Base-by-base conservation (phyloP, 2,797 vertebrate species). In the Sphaeramia orbicularis region DNA sequence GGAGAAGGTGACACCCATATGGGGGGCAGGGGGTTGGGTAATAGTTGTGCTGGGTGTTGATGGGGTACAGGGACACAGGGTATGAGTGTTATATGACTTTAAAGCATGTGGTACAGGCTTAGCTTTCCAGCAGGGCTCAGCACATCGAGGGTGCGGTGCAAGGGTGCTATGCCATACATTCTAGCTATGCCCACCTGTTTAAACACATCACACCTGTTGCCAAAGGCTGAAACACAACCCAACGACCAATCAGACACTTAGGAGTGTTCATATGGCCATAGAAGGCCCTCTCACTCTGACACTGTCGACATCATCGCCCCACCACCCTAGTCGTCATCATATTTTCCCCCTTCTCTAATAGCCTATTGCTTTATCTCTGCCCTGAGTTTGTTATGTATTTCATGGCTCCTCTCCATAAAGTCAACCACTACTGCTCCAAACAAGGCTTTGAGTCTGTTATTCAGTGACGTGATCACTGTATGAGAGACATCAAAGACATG, bases 111-210 rank as follows among this genome's bases (percentile, higher is more conserved):
- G 84, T 80, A 74, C 70, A 67, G 84, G 88, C 89, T 84, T 90
- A 87, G 88, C 86, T 79, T 86, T 83, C 83, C 72, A 80, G 74
- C 83, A 58, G 69, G 85, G 89, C 90, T 93, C 83, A 90, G 93
- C 88, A 93, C 83, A 92, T 93, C 81, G 89, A 80, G 88, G 83
- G 90, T 86, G 83, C 86, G 81, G 93, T 86, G 78, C 78, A 89
- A 85, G 91, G 89, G 73, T 88, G 75, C 89, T 91, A 92, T 93
- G 91, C 91, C 86, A 90, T 88, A 93, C 89, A 94, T 93, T 89
- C 86, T 71, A 93, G 89, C 85, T 86, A 95, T 94, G 85, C 55
- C 84, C 91, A 95, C 91, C 93, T 95, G 95, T 88, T 93, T 86
- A 74, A 70, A 6, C 24, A 60, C 67, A 81, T 86, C 55, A 80